Conservation (phyloP, 2,888 invertebrate genomes). For the Cosmorhoe ocellata region DNA sequence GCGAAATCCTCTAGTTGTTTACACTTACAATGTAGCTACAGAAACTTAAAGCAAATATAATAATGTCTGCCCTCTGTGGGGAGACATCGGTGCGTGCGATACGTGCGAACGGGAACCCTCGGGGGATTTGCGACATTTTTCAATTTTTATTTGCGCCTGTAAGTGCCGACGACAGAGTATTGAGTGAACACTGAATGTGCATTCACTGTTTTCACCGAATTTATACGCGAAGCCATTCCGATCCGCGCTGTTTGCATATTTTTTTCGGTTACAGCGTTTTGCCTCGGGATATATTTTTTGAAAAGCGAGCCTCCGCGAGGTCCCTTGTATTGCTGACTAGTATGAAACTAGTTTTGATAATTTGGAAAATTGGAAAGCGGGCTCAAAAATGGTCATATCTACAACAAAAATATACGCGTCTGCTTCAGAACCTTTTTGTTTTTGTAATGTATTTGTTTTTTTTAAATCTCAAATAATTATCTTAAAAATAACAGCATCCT, state of each 20-base stretch:
- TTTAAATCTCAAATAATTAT: no score
- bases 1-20: no score
- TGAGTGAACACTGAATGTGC: slow-evolving; percentile 40
- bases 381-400: no score
- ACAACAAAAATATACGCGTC: no score
- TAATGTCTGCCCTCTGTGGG: slow-evolving; percentile 51
- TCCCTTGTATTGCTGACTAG: slow-evolving; percentile 11
- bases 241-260: slow-evolving; percentile 39
- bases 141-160: slow-evolving; percentile 78
- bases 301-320: slow-evolving; percentile 12
- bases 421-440: no score
- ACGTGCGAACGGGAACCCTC: slow-evolving; percentile 64
- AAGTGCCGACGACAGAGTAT: slow-evolving; percentile 61
- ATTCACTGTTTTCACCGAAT: slow-evolving; percentile 45
- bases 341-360: slow-evolving; percentile 14
- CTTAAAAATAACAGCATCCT: no score
- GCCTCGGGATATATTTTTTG: slow-evolving; percentile 20
- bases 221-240: slow-evolving; percentile 33
- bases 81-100: slow-evolving; percentile 54
- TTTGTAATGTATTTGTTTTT: no score
- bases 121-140: slow-evolving; percentile 76
- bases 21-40: slow-evolving; percentile 21
- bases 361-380: no score
- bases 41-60: slow-evolving; percentile 48
- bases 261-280: slow-evolving; percentile 31